These are phyloP conservation scores for Copsychus sechellarum DNA, from an alignment of 2,113 vertebrate genomes.

Conservation along the genomic window DNA sequence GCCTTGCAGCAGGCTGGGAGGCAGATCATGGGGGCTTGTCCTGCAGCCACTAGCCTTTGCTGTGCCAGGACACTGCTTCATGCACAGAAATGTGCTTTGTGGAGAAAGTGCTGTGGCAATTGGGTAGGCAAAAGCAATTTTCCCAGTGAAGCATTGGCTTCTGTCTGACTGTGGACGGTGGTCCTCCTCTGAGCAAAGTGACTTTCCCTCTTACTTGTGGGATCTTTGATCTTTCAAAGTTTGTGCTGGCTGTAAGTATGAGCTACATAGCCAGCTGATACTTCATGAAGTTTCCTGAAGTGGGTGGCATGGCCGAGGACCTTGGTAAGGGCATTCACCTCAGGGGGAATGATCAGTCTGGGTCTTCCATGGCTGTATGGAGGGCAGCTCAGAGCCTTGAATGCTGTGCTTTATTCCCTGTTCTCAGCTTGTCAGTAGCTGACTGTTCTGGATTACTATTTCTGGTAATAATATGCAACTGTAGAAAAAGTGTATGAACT, in stretches of 20 bases:
- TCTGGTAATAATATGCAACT: conserved; percentile 39
- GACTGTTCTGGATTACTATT: conserved; percentile 36
- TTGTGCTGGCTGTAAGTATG: accelerated
- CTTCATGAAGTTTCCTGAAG: not conserved
- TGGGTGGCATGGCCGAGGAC: not conserved
- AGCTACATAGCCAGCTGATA: not conserved
- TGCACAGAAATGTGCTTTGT: accelerated
- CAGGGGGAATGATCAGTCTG: not conserved
- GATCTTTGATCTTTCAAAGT: not conserved
- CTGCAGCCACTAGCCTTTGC: not conserved
- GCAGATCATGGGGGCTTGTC: not conserved
- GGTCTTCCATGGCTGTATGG: not conserved
- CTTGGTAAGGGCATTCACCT: not conserved
- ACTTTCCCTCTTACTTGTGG: not conserved
- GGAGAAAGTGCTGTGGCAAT: not conserved
- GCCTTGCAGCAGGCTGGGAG: not conserved
- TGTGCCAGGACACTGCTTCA: accelerated
- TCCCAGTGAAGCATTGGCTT: not conserved
- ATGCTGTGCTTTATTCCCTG: conserved; percentile 19
- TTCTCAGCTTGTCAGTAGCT: not conserved
- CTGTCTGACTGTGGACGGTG: not conserved
- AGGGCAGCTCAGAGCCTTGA: not conserved
- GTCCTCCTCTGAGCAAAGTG: not conserved
- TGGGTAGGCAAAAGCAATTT: not conserved
- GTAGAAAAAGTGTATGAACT: not conserved